phyloP scores from a whole-genome alignment of 2,888 invertebrate genomes.

The Clanis bilineata region DNA sequence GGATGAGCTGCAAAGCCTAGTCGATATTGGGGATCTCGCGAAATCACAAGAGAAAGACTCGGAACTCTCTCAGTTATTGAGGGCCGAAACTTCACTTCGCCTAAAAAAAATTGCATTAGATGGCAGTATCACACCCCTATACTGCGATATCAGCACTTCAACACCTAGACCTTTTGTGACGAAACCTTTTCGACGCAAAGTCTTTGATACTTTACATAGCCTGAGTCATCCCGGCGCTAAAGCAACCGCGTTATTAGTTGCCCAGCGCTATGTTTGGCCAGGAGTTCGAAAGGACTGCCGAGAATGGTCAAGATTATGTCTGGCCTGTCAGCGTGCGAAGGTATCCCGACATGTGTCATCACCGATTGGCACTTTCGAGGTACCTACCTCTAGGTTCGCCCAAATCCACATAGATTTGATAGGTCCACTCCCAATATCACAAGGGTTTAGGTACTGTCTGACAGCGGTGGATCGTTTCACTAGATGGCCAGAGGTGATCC shows the following conservation, averaged over 20 bases:
- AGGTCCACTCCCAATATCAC: constrained; percentile 23
- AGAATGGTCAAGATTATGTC: neutral
- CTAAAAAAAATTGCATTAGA: neutral
- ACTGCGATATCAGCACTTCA: neutral
- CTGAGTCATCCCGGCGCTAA: constrained; percentile 12
- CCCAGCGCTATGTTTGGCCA: constrained; percentile 30
- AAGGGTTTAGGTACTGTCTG: constrained; percentile 23
- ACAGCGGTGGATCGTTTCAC: constrained; percentile 18
- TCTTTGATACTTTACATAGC: constrained; percentile 23
- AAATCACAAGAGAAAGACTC: neutral
- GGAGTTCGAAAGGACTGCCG: constrained; percentile 20
- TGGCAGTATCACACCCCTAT: neutral
- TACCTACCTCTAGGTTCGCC: constrained; percentile 18
- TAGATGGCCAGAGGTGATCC: constrained; percentile 18
- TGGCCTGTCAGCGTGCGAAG: neutral
- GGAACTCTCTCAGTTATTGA: neutral
- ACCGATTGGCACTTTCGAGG: neutral
- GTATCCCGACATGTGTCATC: constrained; percentile 6
- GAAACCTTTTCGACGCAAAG: constrained; percentile 13
- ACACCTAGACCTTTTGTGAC: constrained; percentile 24
- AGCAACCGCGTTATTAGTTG: constrained; percentile 22
- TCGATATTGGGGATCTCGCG: neutral
- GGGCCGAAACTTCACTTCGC: neutral
- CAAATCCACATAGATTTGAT: constrained; percentile 29
- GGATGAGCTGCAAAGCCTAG: constrained; percentile 16